Base-by-base conservation (phyloP, 2,888 invertebrate genomes). In the Calliphora vomitoria region DNA sequence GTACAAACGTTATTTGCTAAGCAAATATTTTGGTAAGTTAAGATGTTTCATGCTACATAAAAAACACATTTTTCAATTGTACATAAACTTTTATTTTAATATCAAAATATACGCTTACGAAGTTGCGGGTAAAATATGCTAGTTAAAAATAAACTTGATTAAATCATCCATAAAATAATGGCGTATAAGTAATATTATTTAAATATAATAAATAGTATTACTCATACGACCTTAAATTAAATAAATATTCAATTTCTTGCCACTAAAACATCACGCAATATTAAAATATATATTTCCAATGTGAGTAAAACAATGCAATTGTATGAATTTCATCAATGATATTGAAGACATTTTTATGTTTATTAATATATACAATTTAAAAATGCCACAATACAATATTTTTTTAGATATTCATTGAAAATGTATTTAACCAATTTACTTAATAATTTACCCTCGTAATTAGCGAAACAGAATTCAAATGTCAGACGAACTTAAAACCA, bases 161-260 rank as follows among this genome's bases (percentile, higher is more conserved):
- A 35, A 35, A 35, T 4, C 35, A 35, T 35, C 35, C 6, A 35
- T 5, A 44, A 44, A 44, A 4, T 13, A 11, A 44, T 41, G 20
- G 25, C 44, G 44, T 25, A 68, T 68, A 66, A 13, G 78, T 66
- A 25, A 20, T n/a, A 69, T 35, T n/a, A 15, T 8, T 50, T 15
- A 31, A 41, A 44, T 58, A 5, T 31, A 47, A 18, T 25, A 41
- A 68, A n/a, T 41, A 55, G 55, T 55, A 55, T 66, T 41, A 31
- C 66, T 55, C 41, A 76, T 64, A 64, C 64, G 13, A 3, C 18
- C 4, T 8, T 25, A n/a, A 53, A 53, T 53, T 6, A 4, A 53
- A 53, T 5, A 6, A 35, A 35, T 15, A 18, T n/a, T 15, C 0
- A 38, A n/a, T 66, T 44, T 66, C 41, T 38, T 15, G 44, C 11